A percentile compares a stretch with the other conserved stretches of the same genome.
Conservation (phyloP, 2,888 invertebrate species). For the Notodonta ziczac region DNA sequence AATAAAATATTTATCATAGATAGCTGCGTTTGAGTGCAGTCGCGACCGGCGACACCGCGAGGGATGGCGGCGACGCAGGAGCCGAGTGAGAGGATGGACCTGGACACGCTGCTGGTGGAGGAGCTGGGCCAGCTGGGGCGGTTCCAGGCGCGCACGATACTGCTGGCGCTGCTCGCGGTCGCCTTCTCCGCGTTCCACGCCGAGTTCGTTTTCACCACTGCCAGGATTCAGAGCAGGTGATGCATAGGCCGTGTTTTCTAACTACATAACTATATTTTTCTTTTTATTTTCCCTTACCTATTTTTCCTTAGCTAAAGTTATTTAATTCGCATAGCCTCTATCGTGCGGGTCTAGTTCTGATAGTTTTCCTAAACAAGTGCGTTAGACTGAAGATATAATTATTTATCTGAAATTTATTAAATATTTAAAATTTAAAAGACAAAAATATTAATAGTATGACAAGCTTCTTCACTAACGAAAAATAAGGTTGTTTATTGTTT, state of each 20-base stretch:
- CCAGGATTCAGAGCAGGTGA: conserved; percentile 48
- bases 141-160: conserved; percentile 43
- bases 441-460: too few species aligned
- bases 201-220: conserved; percentile 51
- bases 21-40: not conserved
- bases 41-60: not conserved
- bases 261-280: not conserved
- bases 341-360: too few species aligned
- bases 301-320: too few species aligned
- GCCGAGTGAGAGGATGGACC: conserved; percentile 29
- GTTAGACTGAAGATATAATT: too few species aligned
- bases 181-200: conserved; percentile 40
- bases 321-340: too few species aligned
- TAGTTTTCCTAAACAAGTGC: too few species aligned
- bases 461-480: too few species aligned
- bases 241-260: not conserved
- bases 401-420: too few species aligned
- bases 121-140: conserved; percentile 54
- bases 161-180: conserved; percentile 30
- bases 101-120: conserved; percentile 46
- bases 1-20: conserved; percentile 2
- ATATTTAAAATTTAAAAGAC: too few species aligned
- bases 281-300: too few species aligned
- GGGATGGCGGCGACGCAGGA: conserved; percentile 8
- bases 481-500: too few species aligned